Base-by-base conservation (phyloP, 2,797 vertebrate genomes). In the Danio jaintianensis region DNA sequence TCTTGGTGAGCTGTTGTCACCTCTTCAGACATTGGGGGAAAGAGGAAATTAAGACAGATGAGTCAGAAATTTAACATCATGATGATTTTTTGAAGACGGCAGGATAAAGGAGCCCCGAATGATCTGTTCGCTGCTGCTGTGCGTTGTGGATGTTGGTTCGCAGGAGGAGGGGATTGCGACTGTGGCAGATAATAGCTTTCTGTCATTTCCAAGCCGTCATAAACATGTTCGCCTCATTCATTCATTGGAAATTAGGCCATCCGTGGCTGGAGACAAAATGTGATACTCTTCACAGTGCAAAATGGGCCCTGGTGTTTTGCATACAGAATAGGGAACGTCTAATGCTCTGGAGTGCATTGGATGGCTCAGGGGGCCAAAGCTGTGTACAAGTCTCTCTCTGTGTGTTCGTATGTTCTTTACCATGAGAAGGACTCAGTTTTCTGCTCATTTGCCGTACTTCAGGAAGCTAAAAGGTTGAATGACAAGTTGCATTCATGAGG, bases 231-330 rank as follows among this genome's bases (percentile, higher is more conserved):
- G 8, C 56, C 56, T 71, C 59, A 38, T 52, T 43, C 58, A 76
- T 72, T 80, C 66, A n/a, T 18, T 22, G 52, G 16, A 80, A 83
- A 72, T 59, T 59, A 66, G 72, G 52, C 78, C 64, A 67, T 77
- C 16, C 36, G 2, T 59, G 18, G 61, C 71, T 52, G 6, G 38
- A 71, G 75, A 72, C 43, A 53, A 71, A 71, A 29, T 75, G 36
- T 43, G 36, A 64, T 53, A 13, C 50, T 71, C 50, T 50, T 75
- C 18, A 22, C 43, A 40, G 50, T 15, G 42, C 40, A 45, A 75
- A 73, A 73, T 63, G 29, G n/a, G 16, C 29, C 50, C 22, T 43
- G 38, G 13, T 62, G 48, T 56, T 75, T 69, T 52, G 42, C 12
- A 7, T 59, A 22, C 15, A 47, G 47, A 79, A 53, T 36, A n/a